phyloP scores from a whole-genome alignment of 2,113 vertebrate species.

The Catharus bicknelli region DNA sequence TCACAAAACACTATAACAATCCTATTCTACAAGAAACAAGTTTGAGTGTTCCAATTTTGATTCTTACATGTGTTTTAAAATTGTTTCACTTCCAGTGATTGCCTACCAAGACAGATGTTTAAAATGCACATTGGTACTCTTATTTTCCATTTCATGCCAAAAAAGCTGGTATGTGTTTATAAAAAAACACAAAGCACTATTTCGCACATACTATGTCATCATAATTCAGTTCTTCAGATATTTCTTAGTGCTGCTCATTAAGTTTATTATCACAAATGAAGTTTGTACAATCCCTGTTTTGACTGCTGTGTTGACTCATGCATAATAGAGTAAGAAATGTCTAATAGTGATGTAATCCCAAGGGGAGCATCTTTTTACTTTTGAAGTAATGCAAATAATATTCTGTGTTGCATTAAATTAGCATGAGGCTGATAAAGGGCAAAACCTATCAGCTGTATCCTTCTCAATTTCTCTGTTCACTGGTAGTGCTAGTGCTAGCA shows the following conservation, averaged over 20 bases:
- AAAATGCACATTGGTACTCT: constrained; percentile 10
- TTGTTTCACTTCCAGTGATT: background rate
- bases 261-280: constrained; percentile 48
- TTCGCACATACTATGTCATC: constrained; percentile 1
- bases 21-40: background rate
- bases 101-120: constrained; percentile 16
- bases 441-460: background rate
- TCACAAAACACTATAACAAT: background rate
- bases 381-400: constrained; percentile 35
- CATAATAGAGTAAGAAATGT: constrained; percentile 29
- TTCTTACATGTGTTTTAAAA: background rate
- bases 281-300: background rate
- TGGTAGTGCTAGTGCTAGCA: background rate
- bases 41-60: background rate
- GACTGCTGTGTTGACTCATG: background rate
- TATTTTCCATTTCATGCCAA: background rate
- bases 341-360: constrained; percentile 20
- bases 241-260: constrained; percentile 29
- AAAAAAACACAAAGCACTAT: background rate
- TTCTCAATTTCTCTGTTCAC: constrained; percentile 13
- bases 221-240: constrained; percentile 35
- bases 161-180: background rate
- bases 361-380: constrained; percentile 4
- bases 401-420: constrained; percentile 50
- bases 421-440: constrained; percentile 16